phyloP scores from a whole-genome alignment of 2,797 vertebrate genomes.

The Chiropotes sagulatus region DNA sequence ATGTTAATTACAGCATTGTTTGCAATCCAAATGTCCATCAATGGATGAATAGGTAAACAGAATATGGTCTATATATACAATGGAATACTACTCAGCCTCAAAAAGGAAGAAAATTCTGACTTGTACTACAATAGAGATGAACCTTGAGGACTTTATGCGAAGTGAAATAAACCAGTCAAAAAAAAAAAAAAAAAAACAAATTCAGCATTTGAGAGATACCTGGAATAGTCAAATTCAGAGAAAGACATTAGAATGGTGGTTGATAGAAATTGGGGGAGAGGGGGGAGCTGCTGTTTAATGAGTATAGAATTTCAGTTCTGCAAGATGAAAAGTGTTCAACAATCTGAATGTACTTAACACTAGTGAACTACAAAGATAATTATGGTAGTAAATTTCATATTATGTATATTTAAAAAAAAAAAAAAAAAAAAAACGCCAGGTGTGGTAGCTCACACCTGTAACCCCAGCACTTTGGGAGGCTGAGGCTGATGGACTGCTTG shows the following conservation, averaged over 20 bases:
- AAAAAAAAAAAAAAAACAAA: neutral
- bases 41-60: neutral
- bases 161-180: neutral
- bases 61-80: neutral
- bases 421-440: neutral
- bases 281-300: neutral
- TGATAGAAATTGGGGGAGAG: accelerated
- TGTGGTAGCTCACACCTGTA: neutral
- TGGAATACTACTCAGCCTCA: neutral
- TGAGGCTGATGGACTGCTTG: neutral
- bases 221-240: neutral
- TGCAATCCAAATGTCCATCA: neutral
- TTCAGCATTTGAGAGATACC: neutral
- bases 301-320: neutral
- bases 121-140: neutral
- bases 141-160: neutral
- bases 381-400: neutral
- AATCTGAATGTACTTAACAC: neutral
- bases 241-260: neutral
- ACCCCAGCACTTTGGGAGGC: neutral
- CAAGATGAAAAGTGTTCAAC: neutral
- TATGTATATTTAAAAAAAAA: neutral
- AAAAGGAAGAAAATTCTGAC: neutral
- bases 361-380: neutral
- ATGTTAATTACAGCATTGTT: neutral